Conservation (phyloP, 2,888 invertebrate genomes). For the Brachypalpus laphriformis region DNA sequence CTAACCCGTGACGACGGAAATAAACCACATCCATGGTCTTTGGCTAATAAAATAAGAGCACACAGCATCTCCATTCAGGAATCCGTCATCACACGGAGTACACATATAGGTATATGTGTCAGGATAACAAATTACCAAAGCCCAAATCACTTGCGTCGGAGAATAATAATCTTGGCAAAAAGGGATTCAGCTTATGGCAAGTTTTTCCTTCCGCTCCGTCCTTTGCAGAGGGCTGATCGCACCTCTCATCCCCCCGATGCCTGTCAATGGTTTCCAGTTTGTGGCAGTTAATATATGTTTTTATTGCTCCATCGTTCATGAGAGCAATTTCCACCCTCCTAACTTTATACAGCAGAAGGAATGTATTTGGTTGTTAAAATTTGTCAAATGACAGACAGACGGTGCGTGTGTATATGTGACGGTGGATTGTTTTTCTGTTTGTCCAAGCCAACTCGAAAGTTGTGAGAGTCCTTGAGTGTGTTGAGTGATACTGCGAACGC, state of each 20-base stretch:
- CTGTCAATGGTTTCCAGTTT: slow-evolving; percentile 13
- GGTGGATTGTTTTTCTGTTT: slow-evolving; percentile 26
- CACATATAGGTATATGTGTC: slow-evolving; percentile 34
- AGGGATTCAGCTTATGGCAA: slow-evolving; percentile 31
- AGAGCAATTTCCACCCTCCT: slow-evolving; percentile 4
- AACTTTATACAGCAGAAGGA: neutral
- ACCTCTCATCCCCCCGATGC: neutral
- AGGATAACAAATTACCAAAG: slow-evolving; percentile 59
- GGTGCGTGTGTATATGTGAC: slow-evolving; percentile 5
- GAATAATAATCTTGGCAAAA: slow-evolving; percentile 51
- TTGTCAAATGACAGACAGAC: slow-evolving; percentile 35
- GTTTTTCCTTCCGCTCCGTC: slow-evolving; percentile 2
- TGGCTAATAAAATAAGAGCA: slow-evolving; percentile 57
- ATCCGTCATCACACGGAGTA: slow-evolving; percentile 22
- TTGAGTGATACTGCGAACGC: slow-evolving; percentile 41
- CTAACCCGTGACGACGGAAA: neutral
- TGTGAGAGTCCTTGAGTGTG: slow-evolving; percentile 34
- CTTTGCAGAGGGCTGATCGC: slow-evolving; percentile 7
- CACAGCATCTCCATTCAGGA: slow-evolving; percentile 24
- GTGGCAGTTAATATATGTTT: slow-evolving; percentile 65
- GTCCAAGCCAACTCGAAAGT: slow-evolving; percentile 16
- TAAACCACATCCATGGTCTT: slow-evolving; percentile 50
- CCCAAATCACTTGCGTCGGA: slow-evolving; percentile 59
- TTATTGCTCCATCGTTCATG: slow-evolving; percentile 52
- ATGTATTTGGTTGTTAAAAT: slow-evolving; percentile 9